phyloP scores from a whole-genome alignment of 2,888 invertebrate species.

The Leptinotarsa haldemani region DNA sequence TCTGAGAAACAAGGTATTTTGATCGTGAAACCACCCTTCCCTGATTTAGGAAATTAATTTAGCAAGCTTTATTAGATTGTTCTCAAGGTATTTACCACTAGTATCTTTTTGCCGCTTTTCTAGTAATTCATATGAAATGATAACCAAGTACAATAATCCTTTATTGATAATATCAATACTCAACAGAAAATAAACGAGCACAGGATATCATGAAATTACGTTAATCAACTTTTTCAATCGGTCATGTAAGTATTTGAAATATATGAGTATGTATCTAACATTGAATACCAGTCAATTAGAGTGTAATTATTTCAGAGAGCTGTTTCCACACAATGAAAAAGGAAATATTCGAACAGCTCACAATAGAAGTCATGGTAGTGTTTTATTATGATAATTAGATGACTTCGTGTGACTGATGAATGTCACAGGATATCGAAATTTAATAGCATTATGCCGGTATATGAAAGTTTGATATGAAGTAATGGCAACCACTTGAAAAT shows the following conservation, averaged over 20 bases:
- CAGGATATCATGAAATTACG: conserved; percentile 36
- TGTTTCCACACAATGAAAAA: conserved; percentile 10
- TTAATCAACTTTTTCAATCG: conserved; percentile 28
- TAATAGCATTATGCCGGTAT: conserved; percentile 14
- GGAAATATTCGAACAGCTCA: conserved; percentile 11
- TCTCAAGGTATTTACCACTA: no score
- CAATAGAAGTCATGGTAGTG: conserved; percentile 19
- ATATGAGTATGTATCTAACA: conserved; percentile 14
- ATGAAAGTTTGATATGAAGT: conserved; percentile 12
- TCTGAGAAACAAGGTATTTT: no score
- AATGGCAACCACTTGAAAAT: background rate
- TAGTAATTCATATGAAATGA: no score
- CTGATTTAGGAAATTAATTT: no score
- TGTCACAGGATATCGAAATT: conserved; percentile 27
- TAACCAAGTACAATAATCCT: no score
- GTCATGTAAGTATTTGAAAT: conserved; percentile 27
- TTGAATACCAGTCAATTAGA: conserved; percentile 11
- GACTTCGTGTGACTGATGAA: conserved; percentile 19
- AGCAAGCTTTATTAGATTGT: no score
- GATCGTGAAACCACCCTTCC: no score
- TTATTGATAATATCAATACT: conserved; percentile 1
- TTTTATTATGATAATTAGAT: conserved; percentile 26
- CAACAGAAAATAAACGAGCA: conserved; percentile 18
- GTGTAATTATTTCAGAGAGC: conserved; percentile 4
- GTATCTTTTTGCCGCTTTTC: no score